phyloP scores from a whole-genome alignment of 2,797 vertebrate species.

The Dermochelys coriacea region DNA sequence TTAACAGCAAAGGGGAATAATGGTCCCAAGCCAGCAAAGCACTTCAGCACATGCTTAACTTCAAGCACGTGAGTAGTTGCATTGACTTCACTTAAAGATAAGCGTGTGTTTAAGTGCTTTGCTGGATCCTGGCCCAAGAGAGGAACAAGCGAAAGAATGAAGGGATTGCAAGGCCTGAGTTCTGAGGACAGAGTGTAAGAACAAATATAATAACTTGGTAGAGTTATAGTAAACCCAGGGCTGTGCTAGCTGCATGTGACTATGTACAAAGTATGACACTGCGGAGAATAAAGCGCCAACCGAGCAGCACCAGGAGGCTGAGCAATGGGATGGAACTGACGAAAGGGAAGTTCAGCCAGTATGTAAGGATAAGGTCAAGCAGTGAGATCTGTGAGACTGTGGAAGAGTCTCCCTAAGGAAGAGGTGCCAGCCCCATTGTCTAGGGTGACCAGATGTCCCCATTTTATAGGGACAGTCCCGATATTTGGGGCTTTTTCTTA shows the following conservation, averaged over 20 bases:
- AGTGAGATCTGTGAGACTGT: background rate
- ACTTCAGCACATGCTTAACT: background rate
- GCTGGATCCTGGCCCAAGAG: constrained; percentile 67
- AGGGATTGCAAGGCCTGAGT: constrained; percentile 36
- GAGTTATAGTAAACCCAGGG: background rate
- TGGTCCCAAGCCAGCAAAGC: background rate
- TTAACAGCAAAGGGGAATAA: background rate
- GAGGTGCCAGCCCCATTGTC: fast-evolving
- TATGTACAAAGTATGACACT: background rate
- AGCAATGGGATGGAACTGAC: background rate
- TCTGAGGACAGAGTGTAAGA: constrained; percentile 30
- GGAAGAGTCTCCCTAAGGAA: background rate
- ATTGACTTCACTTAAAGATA: constrained; percentile 50
- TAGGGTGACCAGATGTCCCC: background rate
- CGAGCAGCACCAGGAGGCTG: too few species aligned
- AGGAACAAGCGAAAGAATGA: background rate
- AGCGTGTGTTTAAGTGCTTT: constrained; percentile 74
- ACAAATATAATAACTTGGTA: background rate
- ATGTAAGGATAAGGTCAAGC: background rate
- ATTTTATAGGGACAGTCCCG: too few species aligned
- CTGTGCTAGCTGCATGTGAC: background rate
- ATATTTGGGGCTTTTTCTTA: too few species aligned
- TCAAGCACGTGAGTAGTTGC: constrained; percentile 6
- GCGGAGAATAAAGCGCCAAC: background rate
- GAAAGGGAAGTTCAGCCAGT: background rate